Percentiles rank a stretch among this genome's conserved stretches.
Conservation (phyloP, 2,888 invertebrate species). For the Eilema depressum region DNA sequence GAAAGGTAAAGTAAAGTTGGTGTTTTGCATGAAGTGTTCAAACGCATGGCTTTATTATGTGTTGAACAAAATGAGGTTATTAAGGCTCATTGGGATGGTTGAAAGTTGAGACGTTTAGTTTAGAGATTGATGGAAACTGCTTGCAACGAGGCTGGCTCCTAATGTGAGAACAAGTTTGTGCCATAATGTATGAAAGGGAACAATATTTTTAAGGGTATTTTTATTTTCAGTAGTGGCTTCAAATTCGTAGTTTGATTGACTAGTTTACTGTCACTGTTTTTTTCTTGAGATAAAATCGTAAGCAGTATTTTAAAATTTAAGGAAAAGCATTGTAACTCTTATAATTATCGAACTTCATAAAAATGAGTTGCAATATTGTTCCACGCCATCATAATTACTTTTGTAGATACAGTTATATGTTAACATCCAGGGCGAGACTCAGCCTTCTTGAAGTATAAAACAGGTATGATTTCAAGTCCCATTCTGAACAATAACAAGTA, state of each 20-base stretch:
- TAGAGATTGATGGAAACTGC: conserved; percentile 37
- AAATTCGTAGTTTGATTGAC: background rate
- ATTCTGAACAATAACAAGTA: background rate
- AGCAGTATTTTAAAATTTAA: background rate
- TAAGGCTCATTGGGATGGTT: conserved; percentile 64
- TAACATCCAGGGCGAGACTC: too few species aligned
- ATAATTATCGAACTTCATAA: background rate
- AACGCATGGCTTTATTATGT: conserved; percentile 77
- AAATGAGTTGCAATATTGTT: background rate
- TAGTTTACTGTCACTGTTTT: background rate
- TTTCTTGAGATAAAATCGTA: background rate
- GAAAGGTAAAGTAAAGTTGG: conserved; percentile 47
- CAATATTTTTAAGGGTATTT: background rate
- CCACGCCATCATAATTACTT: background rate
- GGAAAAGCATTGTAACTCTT: background rate
- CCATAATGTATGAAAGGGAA: background rate
- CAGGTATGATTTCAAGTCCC: background rate
- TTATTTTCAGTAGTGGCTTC: background rate
- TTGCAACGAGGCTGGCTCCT: conserved; percentile 20
- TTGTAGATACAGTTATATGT: background rate
- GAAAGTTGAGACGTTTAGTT: conserved; percentile 47
- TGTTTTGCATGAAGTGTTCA: conserved; percentile 54
- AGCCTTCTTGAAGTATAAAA: too few species aligned
- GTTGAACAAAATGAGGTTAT: conserved; percentile 76
- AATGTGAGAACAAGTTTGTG: conserved; percentile 3